Evolutionary conservation across 1,140 invertebrate species (phyloP).

Genomic region (Scylla paramamosain): DNA sequence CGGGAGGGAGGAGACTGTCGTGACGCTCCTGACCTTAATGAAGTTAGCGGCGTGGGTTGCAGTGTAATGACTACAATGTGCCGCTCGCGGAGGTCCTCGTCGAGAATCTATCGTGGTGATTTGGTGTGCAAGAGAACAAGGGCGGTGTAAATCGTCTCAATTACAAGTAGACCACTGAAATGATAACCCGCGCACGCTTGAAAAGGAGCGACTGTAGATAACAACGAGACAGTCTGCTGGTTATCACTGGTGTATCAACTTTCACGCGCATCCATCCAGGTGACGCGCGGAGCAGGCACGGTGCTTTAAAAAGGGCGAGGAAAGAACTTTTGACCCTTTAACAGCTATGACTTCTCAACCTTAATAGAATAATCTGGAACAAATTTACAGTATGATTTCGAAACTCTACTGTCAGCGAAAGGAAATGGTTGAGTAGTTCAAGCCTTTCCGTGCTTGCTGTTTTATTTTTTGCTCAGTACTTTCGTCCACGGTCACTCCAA

Average conservation of each 20-base stretch:
- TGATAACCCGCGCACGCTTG: neutral
- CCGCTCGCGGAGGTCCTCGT: neutral
- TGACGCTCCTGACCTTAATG: neutral
- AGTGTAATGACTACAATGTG: neutral
- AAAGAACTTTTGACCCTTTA: neutral
- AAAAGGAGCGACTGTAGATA: neutral
- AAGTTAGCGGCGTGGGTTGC: neutral
- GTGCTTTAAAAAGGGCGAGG: neutral
- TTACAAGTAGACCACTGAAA: neutral
- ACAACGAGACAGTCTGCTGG: neutral
- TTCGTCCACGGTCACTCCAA: too few species aligned
- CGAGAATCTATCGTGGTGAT: neutral
- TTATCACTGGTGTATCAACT: conserved; percentile 1
- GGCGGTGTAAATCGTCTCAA: neutral
- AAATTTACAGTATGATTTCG: too few species aligned
- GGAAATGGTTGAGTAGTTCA: too few species aligned
- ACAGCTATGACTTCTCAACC: too few species aligned
- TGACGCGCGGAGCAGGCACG: neutral
- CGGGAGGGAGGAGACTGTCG: neutral
- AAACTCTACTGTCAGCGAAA: too few species aligned
- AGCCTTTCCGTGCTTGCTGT: too few species aligned
- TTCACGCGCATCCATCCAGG: neutral
- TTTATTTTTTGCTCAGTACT: too few species aligned
- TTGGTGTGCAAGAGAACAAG: neutral
- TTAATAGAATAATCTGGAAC: too few species aligned